Evolutionary conservation across 2,113 vertebrate genomes (phyloP), one percentile per base, ranked within the genome.

Genomic region (Raja brachyura): DNA sequence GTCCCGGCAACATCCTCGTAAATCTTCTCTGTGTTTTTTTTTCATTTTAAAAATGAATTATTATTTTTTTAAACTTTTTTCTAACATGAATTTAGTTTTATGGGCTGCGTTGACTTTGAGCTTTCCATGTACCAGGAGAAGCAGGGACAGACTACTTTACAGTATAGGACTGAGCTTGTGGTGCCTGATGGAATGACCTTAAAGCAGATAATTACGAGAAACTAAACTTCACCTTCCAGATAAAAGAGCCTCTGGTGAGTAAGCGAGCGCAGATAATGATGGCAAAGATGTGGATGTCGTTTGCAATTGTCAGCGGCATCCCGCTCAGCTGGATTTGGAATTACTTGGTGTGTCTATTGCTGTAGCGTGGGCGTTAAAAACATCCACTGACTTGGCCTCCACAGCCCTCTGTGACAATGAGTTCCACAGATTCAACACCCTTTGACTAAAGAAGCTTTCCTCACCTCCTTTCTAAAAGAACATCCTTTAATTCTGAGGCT

Each of bases 201-300:
- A 61, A 86, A 86, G 81, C 56, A n/a, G 81, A 86, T 56, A 86
- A 86, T 86, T 86, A 61, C 61, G 81, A 13, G 81, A 86, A 86
- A 86, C 81, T 61, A 59, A 61, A 86, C 54, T 85, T 85, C 22
- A 28, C 28, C 81, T 61, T 56, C 25, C 56, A 86, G 25, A 86
- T 14, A n/a, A 86, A 13, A 86, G 10, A n/a, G n/a, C 59, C 56
- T 86, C 81, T 86, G 22, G 54, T n/a, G 56, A 22, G 28, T 61
- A 59, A 59, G 59, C 61, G 56, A 86, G 81, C n/a, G 54, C 9
- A 61, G 81, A 61, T 86, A 86, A 86, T 86, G 81, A 61, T 54
- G 56, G 81, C 59, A 86, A 61, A 61, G 81, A 61, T 86, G 11
- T 10, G 11, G 61, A 86, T 54, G 81, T 56, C 14, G 22, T 86